These are phyloP conservation scores for Falco columbarius DNA, from an alignment of 2,797 vertebrate species.

Conservation along the genomic window DNA sequence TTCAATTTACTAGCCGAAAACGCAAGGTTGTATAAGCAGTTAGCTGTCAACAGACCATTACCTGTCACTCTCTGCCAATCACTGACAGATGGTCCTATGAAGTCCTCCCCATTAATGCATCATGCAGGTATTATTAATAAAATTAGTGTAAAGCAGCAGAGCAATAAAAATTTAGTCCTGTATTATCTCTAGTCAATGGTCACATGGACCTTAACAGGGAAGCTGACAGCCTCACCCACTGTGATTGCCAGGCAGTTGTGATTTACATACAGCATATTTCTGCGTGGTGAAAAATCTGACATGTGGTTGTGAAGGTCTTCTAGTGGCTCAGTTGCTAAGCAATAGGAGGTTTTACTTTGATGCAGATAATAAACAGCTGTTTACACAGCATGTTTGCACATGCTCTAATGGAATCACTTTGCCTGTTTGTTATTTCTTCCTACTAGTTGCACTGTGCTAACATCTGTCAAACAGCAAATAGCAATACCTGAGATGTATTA, in stretches of 20 bases:
- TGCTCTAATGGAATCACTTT: slow-evolving; percentile 23
- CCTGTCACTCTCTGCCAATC: background rate
- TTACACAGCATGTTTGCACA: slow-evolving; percentile 29
- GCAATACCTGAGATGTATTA: background rate
- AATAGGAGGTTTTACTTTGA: slow-evolving; percentile 13
- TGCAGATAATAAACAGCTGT: slow-evolving; percentile 47
- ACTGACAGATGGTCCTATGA: background rate
- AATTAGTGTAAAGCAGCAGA: background rate
- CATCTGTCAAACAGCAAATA: slow-evolving; percentile 32
- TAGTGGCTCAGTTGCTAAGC: background rate
- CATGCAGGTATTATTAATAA: background rate
- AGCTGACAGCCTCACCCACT: background rate
- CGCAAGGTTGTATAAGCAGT: background rate
- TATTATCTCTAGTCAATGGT: background rate
- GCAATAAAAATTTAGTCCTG: background rate
- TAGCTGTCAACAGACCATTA: background rate
- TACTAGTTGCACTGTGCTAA: background rate
- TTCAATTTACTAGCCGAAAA: background rate
- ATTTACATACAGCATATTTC: background rate
- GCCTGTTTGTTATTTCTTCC: background rate
- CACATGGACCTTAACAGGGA: background rate
- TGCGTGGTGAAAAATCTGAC: background rate
- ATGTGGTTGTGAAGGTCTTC: background rate
- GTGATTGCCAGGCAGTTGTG: background rate
- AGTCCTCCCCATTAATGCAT: background rate